phyloP scores from a whole-genome alignment of 2,888 invertebrate genomes.

The Drosophila sordidapex region DNA sequence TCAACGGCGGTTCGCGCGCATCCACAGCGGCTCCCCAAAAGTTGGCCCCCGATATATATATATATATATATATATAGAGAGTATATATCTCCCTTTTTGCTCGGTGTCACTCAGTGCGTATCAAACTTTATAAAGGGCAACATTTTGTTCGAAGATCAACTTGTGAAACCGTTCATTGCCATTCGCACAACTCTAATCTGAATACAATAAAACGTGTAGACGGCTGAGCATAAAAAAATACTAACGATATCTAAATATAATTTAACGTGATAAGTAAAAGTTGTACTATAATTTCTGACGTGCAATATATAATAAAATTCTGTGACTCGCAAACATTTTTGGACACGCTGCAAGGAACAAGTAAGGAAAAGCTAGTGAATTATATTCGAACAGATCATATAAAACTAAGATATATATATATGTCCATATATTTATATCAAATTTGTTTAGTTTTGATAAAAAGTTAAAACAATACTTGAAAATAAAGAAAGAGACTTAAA shows the following conservation, averaged over 20 bases:
- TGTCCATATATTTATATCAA: not conserved
- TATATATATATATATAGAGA: not conserved
- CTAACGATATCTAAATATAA: slow-evolving; percentile 23
- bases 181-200: slow-evolving; percentile 26
- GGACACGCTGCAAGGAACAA: not conserved
- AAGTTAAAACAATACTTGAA: not conserved
- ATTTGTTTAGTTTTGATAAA: not conserved
- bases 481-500: not conserved
- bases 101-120: slow-evolving; percentile 26
- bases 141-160: not conserved
- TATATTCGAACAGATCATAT: not conserved
- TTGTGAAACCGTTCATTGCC: slow-evolving; percentile 11
- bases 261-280: slow-evolving; percentile 44
- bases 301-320: slow-evolving; percentile 40
- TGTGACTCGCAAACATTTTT: slow-evolving; percentile 36
- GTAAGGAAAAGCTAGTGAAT: slow-evolving; percentile 16
- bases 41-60: not conserved
- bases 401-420: not conserved
- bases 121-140: slow-evolving; percentile 34
- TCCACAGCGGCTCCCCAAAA: slow-evolving; percentile 28
- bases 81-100: slow-evolving; percentile 14
- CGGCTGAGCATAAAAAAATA: slow-evolving; percentile 35
- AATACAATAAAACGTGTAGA: slow-evolving; percentile 18
- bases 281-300: slow-evolving; percentile 16
- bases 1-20: slow-evolving; percentile 61